Evolutionary conservation across 2,888 invertebrate species (phyloP).

Genomic region (Ptychoptera albimana): DNA sequence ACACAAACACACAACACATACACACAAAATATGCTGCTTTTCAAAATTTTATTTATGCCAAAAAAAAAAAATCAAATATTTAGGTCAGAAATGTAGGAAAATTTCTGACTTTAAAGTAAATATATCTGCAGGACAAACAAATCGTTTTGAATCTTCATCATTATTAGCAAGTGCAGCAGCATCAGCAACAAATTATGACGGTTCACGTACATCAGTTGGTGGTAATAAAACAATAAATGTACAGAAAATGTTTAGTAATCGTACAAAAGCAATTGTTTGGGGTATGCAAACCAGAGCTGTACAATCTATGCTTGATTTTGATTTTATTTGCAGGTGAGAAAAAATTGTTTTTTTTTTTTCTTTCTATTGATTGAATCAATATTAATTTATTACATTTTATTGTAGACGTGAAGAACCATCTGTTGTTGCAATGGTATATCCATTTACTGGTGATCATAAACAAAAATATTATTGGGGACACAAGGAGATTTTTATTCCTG

Average conservation of each 20-base stretch:
- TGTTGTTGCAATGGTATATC: constrained; percentile 94
- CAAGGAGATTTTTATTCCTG: constrained; percentile 84
- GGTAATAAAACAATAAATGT: constrained; percentile 15
- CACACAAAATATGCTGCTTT: no score
- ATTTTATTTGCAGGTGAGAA: constrained; percentile 30
- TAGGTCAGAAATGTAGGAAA: no score
- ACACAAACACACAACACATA: no score
- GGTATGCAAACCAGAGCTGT: constrained; percentile 98
- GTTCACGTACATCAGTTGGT: constrained; percentile 8
- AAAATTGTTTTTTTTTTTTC: neutral
- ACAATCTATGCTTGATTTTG: constrained; percentile 39
- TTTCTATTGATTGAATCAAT: neutral
- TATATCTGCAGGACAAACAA: no score
- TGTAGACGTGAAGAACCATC: constrained; percentile 81
- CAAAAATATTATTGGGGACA: constrained; percentile 99
- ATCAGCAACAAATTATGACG: neutral
- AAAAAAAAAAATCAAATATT: neutral
- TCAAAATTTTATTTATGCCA: no score
- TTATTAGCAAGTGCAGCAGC: no score
- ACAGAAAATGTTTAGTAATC: constrained; percentile 56
- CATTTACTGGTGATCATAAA: constrained; percentile 96
- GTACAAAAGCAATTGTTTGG: constrained; percentile 92
- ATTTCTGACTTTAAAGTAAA: no score
- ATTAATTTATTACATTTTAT: constrained; percentile 36
- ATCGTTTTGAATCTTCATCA: no score